Conservation (phyloP, 2,113 vertebrate genomes). For the Ptyas mucosa region DNA sequence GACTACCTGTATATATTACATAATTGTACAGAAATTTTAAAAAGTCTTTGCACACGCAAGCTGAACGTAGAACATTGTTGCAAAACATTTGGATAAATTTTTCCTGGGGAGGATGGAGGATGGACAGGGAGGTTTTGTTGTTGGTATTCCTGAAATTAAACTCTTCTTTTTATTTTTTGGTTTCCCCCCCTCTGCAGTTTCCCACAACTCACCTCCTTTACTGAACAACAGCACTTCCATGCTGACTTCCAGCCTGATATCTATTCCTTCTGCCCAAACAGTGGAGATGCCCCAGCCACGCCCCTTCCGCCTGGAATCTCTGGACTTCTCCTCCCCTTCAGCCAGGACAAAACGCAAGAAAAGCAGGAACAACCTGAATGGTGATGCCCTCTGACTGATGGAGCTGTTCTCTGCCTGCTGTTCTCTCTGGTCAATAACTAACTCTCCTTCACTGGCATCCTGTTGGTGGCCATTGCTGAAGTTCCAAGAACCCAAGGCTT, state of each 20-base stretch:
- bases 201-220: slow-evolving; percentile 37
- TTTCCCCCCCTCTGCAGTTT: slow-evolving; percentile 53
- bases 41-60: background rate
- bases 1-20: background rate
- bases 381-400: slow-evolving; percentile 47
- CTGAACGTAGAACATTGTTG: background rate
- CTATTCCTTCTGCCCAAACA: slow-evolving; percentile 19
- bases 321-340: slow-evolving; percentile 58
- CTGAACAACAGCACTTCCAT: slow-evolving; percentile 52
- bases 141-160: background rate
- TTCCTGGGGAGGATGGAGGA: background rate
- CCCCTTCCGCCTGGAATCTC: slow-evolving; percentile 83
- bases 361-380: slow-evolving; percentile 61
- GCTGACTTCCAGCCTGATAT: slow-evolving; percentile 47
- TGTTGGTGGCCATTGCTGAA: background rate
- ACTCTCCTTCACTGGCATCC: background rate
- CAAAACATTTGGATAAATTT: background rate
- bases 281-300: slow-evolving; percentile 71
- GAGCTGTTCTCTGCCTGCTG: background rate
- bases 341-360: slow-evolving; percentile 76
- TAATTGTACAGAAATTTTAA: background rate
- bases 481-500: background rate
- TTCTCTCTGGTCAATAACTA: background rate
- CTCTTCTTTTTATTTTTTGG: background rate
- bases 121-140: background rate